Evolutionary conservation across 2,797 vertebrate genomes (phyloP).

Genomic region (Lagorchestes hirsutus): DNA sequence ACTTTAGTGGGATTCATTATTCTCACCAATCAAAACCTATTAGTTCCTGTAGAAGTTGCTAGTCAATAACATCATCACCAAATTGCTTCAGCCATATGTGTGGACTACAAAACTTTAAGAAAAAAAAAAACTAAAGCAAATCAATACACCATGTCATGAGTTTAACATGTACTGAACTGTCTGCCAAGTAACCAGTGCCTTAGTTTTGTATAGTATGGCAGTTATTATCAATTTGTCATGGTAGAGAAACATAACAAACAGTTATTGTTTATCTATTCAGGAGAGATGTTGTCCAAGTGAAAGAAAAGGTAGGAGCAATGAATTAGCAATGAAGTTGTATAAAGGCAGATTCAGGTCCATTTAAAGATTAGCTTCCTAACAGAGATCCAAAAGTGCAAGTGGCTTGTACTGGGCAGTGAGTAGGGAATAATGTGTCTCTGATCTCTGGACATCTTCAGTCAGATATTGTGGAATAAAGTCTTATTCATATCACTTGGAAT

Average conservation of each 20-base stretch:
- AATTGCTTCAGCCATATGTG: neutral
- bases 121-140: neutral
- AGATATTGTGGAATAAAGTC: neutral
- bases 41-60: neutral
- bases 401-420: too few species aligned
- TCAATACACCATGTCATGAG: neutral
- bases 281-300: neutral
- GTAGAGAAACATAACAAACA: neutral
- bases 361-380: too few species aligned
- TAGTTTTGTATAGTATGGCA: neutral
- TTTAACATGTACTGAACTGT: neutral
- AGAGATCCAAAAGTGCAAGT: too few species aligned
- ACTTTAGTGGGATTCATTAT: neutral
- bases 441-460: too few species aligned
- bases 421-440: too few species aligned
- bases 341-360: neutral
- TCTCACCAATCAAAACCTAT: neutral
- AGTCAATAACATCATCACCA: neutral
- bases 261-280: neutral
- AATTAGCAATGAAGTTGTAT: neutral
- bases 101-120: neutral
- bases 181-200: neutral
- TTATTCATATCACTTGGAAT: neutral
- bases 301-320: neutral
- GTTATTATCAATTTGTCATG: neutral